Conservation (phyloP, 2,113 vertebrate species). For the Otus sunia region DNA sequence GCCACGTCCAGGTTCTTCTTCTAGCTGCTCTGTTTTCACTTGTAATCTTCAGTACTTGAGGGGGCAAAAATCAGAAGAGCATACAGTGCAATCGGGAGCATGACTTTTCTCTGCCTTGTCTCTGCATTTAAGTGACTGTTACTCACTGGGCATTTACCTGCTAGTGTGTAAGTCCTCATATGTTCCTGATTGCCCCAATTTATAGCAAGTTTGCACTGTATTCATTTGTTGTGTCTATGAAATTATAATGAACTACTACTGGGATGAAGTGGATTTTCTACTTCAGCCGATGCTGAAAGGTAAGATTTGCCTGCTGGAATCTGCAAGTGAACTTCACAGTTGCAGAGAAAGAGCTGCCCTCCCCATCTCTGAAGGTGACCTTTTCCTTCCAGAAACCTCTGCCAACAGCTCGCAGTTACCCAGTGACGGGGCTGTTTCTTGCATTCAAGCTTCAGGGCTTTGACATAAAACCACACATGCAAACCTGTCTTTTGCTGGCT, state of each 20-base stretch:
- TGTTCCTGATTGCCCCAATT: not conserved
- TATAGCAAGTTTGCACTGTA: not conserved
- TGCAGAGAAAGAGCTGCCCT: not conserved
- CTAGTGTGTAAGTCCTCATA: not conserved
- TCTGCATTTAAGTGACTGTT: not conserved
- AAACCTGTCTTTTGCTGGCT: not conserved
- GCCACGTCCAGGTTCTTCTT: not conserved
- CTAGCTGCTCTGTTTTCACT: not conserved
- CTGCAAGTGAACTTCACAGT: not conserved
- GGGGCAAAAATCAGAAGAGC: not conserved
- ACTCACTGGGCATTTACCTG: not conserved
- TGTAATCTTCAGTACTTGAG: not conserved
- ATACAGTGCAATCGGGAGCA: no score
- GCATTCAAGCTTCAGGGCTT: not conserved
- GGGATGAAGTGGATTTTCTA: not conserved
- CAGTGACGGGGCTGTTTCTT: not conserved
- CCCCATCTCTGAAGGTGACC: not conserved
- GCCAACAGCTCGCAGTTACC: not conserved
- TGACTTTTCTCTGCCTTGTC: not conserved
- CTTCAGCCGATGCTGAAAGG: not conserved
- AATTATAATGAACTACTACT: not conserved
- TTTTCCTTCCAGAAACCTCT: not conserved
- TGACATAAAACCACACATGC: not conserved
- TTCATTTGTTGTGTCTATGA: not conserved
- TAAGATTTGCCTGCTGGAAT: not conserved